These are phyloP conservation scores for Acrocera orbiculus DNA, from an alignment of 2,888 invertebrate species.

Conservation along the genomic window DNA sequence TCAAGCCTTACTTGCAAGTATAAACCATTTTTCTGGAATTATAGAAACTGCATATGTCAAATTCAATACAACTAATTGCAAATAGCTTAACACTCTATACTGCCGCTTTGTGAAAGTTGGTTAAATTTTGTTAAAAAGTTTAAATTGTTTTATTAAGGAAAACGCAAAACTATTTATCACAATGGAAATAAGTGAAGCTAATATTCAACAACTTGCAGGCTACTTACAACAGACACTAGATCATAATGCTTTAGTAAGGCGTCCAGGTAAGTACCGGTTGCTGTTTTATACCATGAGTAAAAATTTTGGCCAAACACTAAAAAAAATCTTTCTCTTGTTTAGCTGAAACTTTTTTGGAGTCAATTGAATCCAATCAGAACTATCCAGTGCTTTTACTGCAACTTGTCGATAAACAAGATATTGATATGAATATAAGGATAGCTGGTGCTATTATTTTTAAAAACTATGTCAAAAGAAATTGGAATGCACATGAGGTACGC, in stretches of 20 bases:
- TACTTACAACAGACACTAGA: conserved; percentile 79
- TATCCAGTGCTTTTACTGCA: conserved; percentile 74
- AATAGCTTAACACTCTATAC: too few species aligned
- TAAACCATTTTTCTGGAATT: too few species aligned
- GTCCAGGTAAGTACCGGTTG: conserved; percentile 51
- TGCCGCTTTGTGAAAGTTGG: too few species aligned
- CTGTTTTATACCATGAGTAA: background rate
- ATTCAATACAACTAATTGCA: too few species aligned
- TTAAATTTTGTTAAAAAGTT: too few species aligned
- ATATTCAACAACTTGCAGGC: conserved; percentile 60
- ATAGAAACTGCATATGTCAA: too few species aligned
- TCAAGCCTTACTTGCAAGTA: too few species aligned
- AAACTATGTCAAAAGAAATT: conserved; percentile 91
- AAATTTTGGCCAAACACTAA: background rate
- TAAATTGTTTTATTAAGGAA: too few species aligned
- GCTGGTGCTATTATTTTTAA: conserved; percentile 91
- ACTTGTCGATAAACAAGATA: conserved; percentile 64
- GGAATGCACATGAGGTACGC: conserved; percentile 58
- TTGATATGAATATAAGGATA: conserved; percentile 65
- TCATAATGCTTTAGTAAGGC: conserved; percentile 60
- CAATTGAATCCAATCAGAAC: conserved; percentile 78
- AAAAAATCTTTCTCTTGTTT: background rate
- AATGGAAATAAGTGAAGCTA: conserved; percentile 83
- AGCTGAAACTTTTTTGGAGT: conserved; percentile 87
- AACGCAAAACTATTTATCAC: conserved; percentile 2